Evolutionary conservation across 2,888 invertebrate genomes (phyloP), one percentile per base, ranked within the genome.

Genomic region (Molorchus minor): DNA sequence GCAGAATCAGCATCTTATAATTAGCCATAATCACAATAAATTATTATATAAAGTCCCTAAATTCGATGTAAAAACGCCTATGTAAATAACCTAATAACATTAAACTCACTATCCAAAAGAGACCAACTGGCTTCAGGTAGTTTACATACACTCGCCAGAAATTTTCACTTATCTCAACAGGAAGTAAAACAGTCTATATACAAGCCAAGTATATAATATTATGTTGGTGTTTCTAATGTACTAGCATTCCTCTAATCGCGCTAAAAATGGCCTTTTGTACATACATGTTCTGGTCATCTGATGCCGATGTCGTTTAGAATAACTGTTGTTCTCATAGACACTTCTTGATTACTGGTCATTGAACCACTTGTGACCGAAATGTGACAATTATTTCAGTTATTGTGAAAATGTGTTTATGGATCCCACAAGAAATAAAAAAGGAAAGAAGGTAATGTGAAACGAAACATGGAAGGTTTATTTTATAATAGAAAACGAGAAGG

Each of bases 161-260:
- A 52, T 69, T 72, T 74, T 73, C 72, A 71, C 69, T 71, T 74
- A 73, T 74, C 73, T 71, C 41, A 63, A 58, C 62, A 59, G 62
- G 62, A 62, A 62, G 58, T 59, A 56, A 62, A 56, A 52, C 56
- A 56, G 52, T 58, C 58, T 46, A 43, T 38, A 46, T 53, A 56
- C 56, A 56, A 58, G 55, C 56, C 61, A 66, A 61, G 69, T 73
- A 71, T 72, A 69, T n/a, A n/a, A n/a, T n/a, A n/a, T n/a, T 72
- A 68, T 72, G 71, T 70, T 70, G 71, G 68, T 68, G 68, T 69
- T 72, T 67, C 67, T 71, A 56, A 62, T 65, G 60, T 64, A 62
- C 59, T 58, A 10, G 56, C 56, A 57, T 57, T 36, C 54, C 54
- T 45, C 21, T 38, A 54, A 20, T 54, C 21, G 21, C 25, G 25